Evolutionary conservation across 37 sponge, comb jelly and placozoan species (phyloP), one percentile per base, ranked within the genome.

Genomic region (Aplysina aerophoba): DNA sequence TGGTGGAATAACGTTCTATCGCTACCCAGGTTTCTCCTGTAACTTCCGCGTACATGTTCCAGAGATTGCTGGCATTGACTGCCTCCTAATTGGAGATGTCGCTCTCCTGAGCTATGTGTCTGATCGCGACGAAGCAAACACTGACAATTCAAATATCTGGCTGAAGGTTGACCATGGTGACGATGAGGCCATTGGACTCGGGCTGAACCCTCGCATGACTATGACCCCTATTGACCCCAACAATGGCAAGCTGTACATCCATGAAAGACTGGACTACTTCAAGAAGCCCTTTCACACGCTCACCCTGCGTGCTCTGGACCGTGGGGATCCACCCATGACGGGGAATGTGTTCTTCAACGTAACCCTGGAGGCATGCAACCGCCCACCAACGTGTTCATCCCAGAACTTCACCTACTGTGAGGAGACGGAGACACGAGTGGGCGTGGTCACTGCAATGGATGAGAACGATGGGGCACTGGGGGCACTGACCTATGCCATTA

Each of bases 251-350:
- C 37, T 81, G 38, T 63, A 39, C 65, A 21, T 63, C 19, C 82
- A 63, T 12, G 65, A 34, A 12, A 60, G 1, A 20, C 41, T 81
- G 39, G 61, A 81, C 41, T 81, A 59, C 25, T 59, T 55, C 16
- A 37, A 24, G 20, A 61, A 81, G 41, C 17, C 22, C 31, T 19
- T 64, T 11, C 82, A 81, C 41, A 81, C 65, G 21, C 63, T 81
- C 38, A 81, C 82, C 39, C 19, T 81, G n/a, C 82, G 82, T 17
- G 82, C 82, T 13, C 12, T 81, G 27, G 82, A 81, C 59, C 40
- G 61, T 28, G 82, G 82, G 12, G 4, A 59, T 12, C 82, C 82
- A 24, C 78, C 78, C 1, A 20, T 41, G 21, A 75, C 25, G 20
- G 44, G n/a, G 2, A 39, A 38, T 41, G 20, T 75, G 25, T 75